Base-by-base conservation (phyloP, 2,113 vertebrate species). In the Heteronetta atricapilla region DNA sequence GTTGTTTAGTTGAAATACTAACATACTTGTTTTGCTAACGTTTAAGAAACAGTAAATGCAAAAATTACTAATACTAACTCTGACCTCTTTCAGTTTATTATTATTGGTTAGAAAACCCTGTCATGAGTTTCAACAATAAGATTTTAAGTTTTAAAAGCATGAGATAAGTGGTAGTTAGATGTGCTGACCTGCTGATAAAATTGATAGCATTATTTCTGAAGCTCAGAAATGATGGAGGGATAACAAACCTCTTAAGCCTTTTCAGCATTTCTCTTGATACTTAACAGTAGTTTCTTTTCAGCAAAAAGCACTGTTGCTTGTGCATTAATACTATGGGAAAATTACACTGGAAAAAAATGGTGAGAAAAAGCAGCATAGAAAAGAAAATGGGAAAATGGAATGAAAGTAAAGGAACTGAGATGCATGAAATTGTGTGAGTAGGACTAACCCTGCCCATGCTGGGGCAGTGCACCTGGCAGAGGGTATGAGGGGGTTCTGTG, bases 351-450 rank as follows among this genome's bases (percentile, higher is more conserved):
- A 2, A 20, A 46, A 84, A 91, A 56, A 56, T 2, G 2, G 2
- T 53, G 42, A 66, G 46, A 56, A 84, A 48, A 60, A 88, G 22
- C 34, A 87, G 29, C 11, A 12, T 53, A 68, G 67, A 44, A 67
- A 60, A 94, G 36, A 44, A 75, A 77, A 42, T 13, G 69, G 46
- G 70, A 80, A 91, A 94, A 87, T 94, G 77, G 74, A 90, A 82
- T 93, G 74, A 75, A 95, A 93, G 56, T 74, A 78, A 80, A 86
- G 48, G 36, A 79, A 13, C 3, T 42, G 69, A 77, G 31, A 13
- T 75, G 80, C 44, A 36, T 62, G 69, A 55, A 52, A 36, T 5
- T 14, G 25, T 56, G 33, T 69, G 46, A 66, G 44, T 15, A 68
- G 62, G 78, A 86, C 44, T 93, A 90, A 84, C 34, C 17, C 20